phyloP scores from a whole-genome alignment of 2,888 invertebrate species.

The Nomada lathburiana region DNA sequence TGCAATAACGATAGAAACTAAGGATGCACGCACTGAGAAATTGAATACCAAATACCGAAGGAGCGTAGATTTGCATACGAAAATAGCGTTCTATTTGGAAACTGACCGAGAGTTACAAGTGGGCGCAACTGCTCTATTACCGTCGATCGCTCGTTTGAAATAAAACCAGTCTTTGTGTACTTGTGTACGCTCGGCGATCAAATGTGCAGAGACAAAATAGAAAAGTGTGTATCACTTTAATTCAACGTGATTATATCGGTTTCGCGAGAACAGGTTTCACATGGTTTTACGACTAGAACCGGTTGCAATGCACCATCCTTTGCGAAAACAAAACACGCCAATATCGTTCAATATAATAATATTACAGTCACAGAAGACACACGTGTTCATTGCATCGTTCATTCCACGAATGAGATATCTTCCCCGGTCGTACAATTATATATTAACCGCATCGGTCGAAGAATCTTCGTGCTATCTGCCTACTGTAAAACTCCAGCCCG shows the following conservation, averaged over 20 bases:
- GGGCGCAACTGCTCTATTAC: conserved; percentile 17
- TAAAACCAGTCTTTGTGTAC: conserved; percentile 9
- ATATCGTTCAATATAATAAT: not conserved
- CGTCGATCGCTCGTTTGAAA: conserved; percentile 24
- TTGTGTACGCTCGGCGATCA: not conserved
- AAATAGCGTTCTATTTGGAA: conserved; percentile 31
- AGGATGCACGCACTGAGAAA: not conserved
- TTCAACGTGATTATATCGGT: conserved; percentile 16
- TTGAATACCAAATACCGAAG: not conserved
- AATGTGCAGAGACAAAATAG: not conserved
- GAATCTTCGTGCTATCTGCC: not conserved
- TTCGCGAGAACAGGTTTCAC: conserved; percentile 1
- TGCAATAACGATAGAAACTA: not conserved
- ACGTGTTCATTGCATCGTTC: not conserved
- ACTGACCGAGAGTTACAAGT: conserved; percentile 19
- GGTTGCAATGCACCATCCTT: not conserved
- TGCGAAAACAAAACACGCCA: not conserved
- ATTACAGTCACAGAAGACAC: not conserved
- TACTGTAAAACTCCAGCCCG: conserved; percentile 4
- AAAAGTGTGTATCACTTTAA: not conserved
- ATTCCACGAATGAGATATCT: not conserved
- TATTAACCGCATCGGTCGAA: not conserved
- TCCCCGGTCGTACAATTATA: not conserved
- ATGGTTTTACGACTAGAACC: not conserved
- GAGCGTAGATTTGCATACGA: not conserved